phyloP scores from a whole-genome alignment of 1,140 invertebrate genomes.

The Nasonia longicornis region DNA sequence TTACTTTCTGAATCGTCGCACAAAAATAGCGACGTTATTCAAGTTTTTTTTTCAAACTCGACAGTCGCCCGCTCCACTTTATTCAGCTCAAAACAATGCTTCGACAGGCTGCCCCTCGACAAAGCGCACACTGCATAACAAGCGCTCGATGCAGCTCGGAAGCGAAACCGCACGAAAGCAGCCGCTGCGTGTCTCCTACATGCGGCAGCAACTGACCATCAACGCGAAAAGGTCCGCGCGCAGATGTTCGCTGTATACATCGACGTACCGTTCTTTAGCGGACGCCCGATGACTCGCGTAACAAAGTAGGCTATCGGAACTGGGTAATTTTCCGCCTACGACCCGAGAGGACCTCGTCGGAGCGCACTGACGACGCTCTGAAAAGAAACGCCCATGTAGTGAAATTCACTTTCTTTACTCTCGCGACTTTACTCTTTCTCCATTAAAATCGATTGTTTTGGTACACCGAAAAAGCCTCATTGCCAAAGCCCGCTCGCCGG shows the following conservation, averaged over 20 bases:
- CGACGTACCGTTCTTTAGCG: slow-evolving; percentile 2
- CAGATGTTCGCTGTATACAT: not conserved
- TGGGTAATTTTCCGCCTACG: slow-evolving; percentile 21
- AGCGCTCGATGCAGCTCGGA: not conserved
- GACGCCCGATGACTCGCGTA: not conserved
- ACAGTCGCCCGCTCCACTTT: not conserved
- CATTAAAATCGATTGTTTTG: not conserved
- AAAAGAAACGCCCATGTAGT: not conserved
- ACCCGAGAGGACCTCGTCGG: not conserved
- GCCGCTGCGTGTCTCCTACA: no score
- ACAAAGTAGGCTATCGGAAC: slow-evolving; percentile 39
- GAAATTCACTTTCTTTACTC: not conserved
- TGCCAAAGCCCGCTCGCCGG: no score
- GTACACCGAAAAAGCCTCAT: no score
- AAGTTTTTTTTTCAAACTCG: no score
- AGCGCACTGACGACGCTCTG: not conserved
- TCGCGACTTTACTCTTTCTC: not conserved
- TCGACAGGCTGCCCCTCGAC: not conserved
- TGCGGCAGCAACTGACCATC: no score
- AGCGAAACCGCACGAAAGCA: not conserved
- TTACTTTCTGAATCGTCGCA: no score
- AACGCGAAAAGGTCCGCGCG: not conserved
- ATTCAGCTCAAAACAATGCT: not conserved
- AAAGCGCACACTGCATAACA: not conserved
- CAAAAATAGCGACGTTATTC: no score